Percentiles rank a stretch among this genome's conserved stretches.
Conservation (phyloP, 2,113 vertebrate genomes). For the Chaetura pelagica region DNA sequence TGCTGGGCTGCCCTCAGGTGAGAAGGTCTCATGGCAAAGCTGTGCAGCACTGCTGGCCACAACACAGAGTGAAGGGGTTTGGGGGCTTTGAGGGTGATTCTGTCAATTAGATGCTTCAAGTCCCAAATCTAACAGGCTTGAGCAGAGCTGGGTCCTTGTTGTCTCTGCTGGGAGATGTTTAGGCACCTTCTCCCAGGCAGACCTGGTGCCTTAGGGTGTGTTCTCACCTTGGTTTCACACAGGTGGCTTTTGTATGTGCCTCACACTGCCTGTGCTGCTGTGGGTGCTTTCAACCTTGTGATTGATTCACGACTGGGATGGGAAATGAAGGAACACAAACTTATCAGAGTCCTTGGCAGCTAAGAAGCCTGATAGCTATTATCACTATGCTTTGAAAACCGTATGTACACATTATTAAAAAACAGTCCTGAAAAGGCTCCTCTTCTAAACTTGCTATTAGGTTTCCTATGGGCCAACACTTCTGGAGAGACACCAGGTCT, state of each 20-base stretch:
- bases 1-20: neutral
- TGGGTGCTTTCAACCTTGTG: neutral
- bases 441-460: neutral
- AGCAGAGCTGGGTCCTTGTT: neutral
- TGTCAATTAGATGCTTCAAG: neutral
- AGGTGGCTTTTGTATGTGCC: neutral
- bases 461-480: neutral
- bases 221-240: accelerated
- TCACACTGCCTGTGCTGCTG: accelerated
- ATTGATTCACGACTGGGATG: neutral
- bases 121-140: neutral
- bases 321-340: neutral
- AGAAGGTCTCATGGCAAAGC: neutral
- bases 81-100: neutral
- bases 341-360: neutral
- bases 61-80: neutral
- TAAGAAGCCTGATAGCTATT: neutral
- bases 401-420: neutral
- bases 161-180: neutral
- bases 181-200: neutral
- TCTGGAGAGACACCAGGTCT: neutral
- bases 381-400: neutral
- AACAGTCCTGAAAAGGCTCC: neutral
- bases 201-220: neutral
- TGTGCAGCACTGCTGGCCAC: neutral